Evolutionary conservation across 2,113 vertebrate species (phyloP), one percentile per base, ranked within the genome.

Genomic region (Helogale parvula): DNA sequence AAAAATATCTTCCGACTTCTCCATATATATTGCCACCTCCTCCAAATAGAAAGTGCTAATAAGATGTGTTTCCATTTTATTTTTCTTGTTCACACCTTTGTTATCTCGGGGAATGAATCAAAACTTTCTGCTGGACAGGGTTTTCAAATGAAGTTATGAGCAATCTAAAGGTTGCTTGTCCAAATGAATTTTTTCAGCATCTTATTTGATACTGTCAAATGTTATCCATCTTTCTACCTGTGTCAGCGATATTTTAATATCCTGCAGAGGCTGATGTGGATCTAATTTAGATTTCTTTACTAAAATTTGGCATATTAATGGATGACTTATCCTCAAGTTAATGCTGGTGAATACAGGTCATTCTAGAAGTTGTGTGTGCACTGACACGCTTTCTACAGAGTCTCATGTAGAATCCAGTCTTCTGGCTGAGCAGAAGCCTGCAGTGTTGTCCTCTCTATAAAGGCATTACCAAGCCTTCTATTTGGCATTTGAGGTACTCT

Each of bases 1-100:
- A 66, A 81, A 95, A 63, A 29, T 12, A 72, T 74, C 47, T 96
- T 88, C 15, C 7, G 63, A 9, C 11, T n/a, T 79, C 66, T 94
- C 13, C n/a, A 63, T 69, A 23, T n/a, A 66, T 15, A 45, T 7
- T 27, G 0, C 29, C 71, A 50, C 38, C 7, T 54, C 33, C 3
- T 65, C 19, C 47, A 76, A 88, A 41, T 68, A 57, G 71, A 96
- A 90, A 79, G 25, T 90, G 21, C 38, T 81, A 72, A 23, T 57
- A 92, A 82, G 21, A 81, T 38, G 5, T 74, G 35, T n/a, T 92
- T 88, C 25, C 23, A 31, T 81, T 84, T 79, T 35, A 10, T 31
- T 93, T 96, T 95, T 91, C 63, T 72, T 71, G 50, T 47, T 29
- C 38, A 88, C 9, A 33, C 10, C 50, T 80, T 93, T 50, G 11